These are phyloP conservation scores for Trachelus troglodyta DNA, from an alignment of 2,888 invertebrate species.

Conservation along the genomic window DNA sequence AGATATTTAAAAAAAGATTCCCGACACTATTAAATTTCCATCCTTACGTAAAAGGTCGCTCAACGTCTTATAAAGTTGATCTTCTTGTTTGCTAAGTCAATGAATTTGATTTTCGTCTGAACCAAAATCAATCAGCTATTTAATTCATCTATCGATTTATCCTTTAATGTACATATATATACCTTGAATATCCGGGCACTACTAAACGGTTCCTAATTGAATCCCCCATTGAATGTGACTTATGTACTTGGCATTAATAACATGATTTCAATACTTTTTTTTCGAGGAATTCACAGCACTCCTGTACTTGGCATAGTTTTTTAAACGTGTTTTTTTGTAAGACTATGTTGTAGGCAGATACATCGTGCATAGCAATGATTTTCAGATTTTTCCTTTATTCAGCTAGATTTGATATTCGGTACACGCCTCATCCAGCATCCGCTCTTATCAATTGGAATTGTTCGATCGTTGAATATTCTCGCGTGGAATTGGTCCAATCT, in stretches of 20 bases:
- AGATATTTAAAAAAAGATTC: neutral
- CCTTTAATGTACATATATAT: neutral
- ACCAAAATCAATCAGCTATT: constrained; percentile 21
- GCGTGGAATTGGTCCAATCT: neutral
- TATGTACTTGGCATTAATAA: too few species aligned
- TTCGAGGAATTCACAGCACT: too few species aligned
- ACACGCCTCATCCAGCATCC: too few species aligned
- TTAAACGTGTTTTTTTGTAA: too few species aligned
- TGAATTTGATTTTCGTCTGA: constrained; percentile 22
- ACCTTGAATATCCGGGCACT: neutral
- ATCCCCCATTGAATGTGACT: constrained; percentile 1
- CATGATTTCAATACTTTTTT: too few species aligned
- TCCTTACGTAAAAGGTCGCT: neutral
- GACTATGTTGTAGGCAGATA: neutral
- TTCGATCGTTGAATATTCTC: neutral
- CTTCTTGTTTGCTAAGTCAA: constrained; percentile 29
- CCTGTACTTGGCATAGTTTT: too few species aligned
- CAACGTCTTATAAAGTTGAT: constrained; percentile 25
- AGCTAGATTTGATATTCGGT: too few species aligned
- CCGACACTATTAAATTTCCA: neutral
- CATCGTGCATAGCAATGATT: neutral
- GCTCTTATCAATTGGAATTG: neutral
- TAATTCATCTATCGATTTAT: constrained; percentile 22
- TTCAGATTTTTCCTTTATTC: too few species aligned
- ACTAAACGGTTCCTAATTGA: constrained; percentile 30